A percentile compares a stretch with the other conserved stretches of the same genome.
Evolutionary conservation across 2,888 invertebrate genomes (phyloP).

Genomic region (Brassicogethes aeneus): DNA sequence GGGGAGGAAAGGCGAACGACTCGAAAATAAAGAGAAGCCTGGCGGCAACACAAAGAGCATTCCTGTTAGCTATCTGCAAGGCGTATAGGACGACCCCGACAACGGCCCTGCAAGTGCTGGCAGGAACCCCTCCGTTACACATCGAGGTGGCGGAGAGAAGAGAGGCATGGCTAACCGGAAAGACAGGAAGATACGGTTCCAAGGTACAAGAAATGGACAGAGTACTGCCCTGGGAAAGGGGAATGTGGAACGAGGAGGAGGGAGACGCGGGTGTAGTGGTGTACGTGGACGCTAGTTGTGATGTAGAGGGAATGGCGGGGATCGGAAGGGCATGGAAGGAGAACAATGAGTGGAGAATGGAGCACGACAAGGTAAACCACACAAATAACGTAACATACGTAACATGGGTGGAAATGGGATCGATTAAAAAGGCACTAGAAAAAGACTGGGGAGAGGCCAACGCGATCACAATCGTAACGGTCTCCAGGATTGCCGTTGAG

Average conservation of each 20-base stretch:
- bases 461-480: background rate
- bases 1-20: slow-evolving; percentile 13
- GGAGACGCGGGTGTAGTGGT: background rate
- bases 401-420: too few species aligned
- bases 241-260: background rate
- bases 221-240: background rate
- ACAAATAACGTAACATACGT: too few species aligned
- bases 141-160: background rate
- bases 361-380: too few species aligned
- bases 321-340: too few species aligned
- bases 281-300: background rate
- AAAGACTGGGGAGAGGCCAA: background rate
- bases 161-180: background rate
- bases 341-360: background rate
- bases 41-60: slow-evolving; percentile 13
- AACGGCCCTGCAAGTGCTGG: too few species aligned
- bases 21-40: slow-evolving; percentile 11
- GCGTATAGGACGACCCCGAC: slow-evolving; percentile 15
- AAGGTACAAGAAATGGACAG: background rate
- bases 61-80: slow-evolving; percentile 11
- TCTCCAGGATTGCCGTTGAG: background rate
- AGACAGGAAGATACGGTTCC: too few species aligned
- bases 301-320: background rate
- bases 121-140: too few species aligned
- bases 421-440: background rate